Evolutionary conservation across 2,113 vertebrate genomes (phyloP), one percentile per base, ranked within the genome.

Genomic region (Sapajus apella): DNA sequence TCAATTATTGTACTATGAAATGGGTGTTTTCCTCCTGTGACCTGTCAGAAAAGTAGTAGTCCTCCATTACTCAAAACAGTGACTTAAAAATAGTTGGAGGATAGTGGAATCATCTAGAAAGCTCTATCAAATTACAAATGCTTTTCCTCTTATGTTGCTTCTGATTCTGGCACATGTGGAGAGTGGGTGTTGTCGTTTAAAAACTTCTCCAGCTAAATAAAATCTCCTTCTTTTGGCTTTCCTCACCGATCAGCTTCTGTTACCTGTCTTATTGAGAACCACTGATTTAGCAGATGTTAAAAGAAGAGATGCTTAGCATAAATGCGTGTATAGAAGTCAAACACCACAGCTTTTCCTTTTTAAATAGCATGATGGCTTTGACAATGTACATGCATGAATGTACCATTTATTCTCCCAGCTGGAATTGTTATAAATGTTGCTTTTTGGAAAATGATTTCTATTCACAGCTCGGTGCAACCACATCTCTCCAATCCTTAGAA

Each of bases 331-430:
- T 18, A 61, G 14, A n/a, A 83, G 14, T n/a, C 77, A 91, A 81
- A 93, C 18, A 83, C 32, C 35, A 64, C 14, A 91, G 25, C 8
- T 87, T 96, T 87, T 86, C 16, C 23, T 55, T 88, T 94, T 96
- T 93, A 61, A 47, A 87, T 47, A 93, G 32, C 5, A 2, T 61
- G 47, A 75, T 81, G 21, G 55, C 52, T 56, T 56, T 0, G 5
- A 68, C 40, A 23, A 56, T 43, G 50, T n/a, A 18, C n/a, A 75
- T 56, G 7, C 17, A 73, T n/a, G 45, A 61, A 76, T 40, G 16
- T 70, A 75, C 14, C n/a, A 72, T 47, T 94, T 94, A 55, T 80
- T 76, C 76, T 88, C 3, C 12, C 66, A 47, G 2, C 12, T 8
- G 12, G 70, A 90, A 66, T 50, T 95, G 45, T 55, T 43, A 66